Evolutionary conservation across 2,888 invertebrate species (phyloP).

Genomic region (Sicus ferrugineus): DNA sequence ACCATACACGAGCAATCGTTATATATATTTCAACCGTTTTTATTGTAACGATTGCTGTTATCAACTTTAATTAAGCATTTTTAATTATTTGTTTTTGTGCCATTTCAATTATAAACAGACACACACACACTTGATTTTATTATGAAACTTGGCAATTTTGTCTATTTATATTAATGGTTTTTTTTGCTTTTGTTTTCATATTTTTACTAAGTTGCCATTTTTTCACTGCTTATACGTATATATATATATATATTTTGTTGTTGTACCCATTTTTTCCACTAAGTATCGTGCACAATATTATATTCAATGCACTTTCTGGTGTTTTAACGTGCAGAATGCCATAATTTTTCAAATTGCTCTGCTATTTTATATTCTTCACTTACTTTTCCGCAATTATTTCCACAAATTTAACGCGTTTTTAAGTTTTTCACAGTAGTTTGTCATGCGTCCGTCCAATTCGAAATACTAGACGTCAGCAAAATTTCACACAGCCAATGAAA

Average conservation of each 20-base stretch:
- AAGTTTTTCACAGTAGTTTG: constrained; percentile 10
- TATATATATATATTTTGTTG: constrained; percentile 24
- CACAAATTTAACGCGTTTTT: constrained; percentile 16
- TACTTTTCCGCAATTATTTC: constrained; percentile 2
- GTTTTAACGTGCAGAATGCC: background rate
- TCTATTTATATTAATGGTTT: too few species aligned
- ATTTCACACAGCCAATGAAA: constrained; percentile 17
- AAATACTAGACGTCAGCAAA: constrained; percentile 36
- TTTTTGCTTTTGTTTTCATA: background rate
- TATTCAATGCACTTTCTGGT: constrained; percentile 9
- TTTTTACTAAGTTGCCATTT: background rate
- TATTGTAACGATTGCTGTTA: constrained; percentile 15
- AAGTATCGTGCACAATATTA: constrained; percentile 15
- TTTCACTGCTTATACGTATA: background rate
- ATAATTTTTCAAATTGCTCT: background rate
- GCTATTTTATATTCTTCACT: background rate
- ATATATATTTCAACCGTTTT: constrained; percentile 7
- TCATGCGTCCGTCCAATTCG: constrained; percentile 28
- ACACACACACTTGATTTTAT: background rate
- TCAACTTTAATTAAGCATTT: constrained; percentile 17
- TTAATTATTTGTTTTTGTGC: background rate
- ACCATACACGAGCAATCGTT: constrained; percentile 21
- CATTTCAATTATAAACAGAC: background rate
- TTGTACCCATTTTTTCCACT: constrained; percentile 19
- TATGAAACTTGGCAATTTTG: background rate